Conservation (phyloP, 2,113 vertebrate species). For the Ascaphus truei region DNA sequence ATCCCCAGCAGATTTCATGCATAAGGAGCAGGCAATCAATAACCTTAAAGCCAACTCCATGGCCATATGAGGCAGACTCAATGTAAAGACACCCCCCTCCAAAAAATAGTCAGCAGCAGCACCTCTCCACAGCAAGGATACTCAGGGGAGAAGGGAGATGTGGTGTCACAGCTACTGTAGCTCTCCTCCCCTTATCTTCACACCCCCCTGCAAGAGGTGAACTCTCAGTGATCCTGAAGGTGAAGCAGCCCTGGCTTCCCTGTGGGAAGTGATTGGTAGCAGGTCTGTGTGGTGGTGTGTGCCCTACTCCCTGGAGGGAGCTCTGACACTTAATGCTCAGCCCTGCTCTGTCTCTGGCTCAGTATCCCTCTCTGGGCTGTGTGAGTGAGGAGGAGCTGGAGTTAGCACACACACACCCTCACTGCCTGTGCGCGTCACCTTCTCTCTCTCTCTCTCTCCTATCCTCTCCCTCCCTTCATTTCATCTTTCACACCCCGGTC, state of each 20-base stretch:
- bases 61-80: not conserved
- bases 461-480: not conserved
- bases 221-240: not conserved
- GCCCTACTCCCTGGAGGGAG: conserved; percentile 2
- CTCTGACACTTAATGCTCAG: not conserved
- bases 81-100: not conserved
- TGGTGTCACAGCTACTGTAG: not conserved
- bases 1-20: conserved; percentile 65
- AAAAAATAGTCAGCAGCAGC: not conserved
- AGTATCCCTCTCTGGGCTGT: not conserved
- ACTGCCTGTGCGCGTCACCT: not conserved
- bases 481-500: too few species aligned
- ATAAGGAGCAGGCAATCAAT: conserved; percentile 61
- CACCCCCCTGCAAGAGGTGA: not conserved
- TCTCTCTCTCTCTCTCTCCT: not conserved
- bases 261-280: not conserved
- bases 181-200: not conserved
- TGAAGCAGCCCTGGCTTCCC: not conserved
- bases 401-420: conserved; percentile 12
- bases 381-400: conserved; percentile 18
- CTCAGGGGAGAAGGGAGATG: not conserved
- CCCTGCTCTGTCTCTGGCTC: not conserved
- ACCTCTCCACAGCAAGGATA: not conserved
- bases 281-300: not conserved
- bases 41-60: conserved; percentile 71